A percentile compares a stretch with the other conserved stretches of the same genome.
Evolutionary conservation across 1,140 invertebrate genomes (phyloP).

Genomic region (Listronotus bonariensis): DNA sequence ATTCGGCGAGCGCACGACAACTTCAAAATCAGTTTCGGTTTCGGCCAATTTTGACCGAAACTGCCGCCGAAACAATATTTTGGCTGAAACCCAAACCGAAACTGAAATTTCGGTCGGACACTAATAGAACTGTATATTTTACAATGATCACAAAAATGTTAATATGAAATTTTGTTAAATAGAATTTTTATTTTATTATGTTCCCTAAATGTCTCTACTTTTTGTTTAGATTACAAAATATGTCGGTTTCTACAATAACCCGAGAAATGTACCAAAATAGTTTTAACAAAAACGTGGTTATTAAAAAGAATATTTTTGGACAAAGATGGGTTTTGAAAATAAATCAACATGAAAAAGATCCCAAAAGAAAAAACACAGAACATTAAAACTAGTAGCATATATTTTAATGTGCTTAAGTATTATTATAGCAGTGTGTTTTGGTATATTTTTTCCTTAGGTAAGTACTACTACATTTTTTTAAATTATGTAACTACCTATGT

Average conservation of each 20-base stretch:
- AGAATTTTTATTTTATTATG: background rate
- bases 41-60: no score
- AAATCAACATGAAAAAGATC: constrained; percentile 35
- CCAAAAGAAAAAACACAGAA: constrained; percentile 25
- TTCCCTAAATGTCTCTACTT: background rate
- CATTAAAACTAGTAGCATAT: constrained; percentile 36
- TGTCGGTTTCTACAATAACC: constrained; percentile 41
- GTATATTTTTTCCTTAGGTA: constrained; percentile 47
- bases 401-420: constrained; percentile 45
- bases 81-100: no score
- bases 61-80: no score
- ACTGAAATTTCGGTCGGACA: no score
- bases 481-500: constrained; percentile 4
- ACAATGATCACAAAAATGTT: no score
- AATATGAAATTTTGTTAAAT: no score
- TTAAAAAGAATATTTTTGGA: constrained; percentile 51
- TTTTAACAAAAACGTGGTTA: constrained; percentile 43
- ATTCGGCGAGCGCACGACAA: no score
- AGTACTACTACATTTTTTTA: constrained; percentile 24
- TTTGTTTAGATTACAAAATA: constrained; percentile 22
- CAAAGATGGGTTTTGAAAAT: constrained; percentile 51
- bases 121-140: no score
- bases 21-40: no score
- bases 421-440: constrained; percentile 39
- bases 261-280: constrained; percentile 44